phyloP scores from a whole-genome alignment of 2,797 vertebrate genomes.

The Brachymystax lenok region DNA sequence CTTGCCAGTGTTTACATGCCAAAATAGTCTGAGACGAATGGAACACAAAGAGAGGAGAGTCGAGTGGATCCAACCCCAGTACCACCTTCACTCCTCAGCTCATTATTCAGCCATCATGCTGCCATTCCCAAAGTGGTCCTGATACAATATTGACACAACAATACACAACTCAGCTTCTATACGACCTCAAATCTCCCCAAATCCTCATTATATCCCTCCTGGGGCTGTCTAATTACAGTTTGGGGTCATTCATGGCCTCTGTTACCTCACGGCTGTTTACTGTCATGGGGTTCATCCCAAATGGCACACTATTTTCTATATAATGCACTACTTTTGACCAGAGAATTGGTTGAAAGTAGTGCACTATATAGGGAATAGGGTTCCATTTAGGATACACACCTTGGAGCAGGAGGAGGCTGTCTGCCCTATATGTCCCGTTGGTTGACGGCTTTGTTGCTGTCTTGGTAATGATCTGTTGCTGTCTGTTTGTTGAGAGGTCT shows the following conservation, averaged over 20 bases:
- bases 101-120: constrained; percentile 37
- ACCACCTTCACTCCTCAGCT: constrained; percentile 12
- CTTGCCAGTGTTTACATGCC: constrained; percentile 37
- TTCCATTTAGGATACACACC: not conserved
- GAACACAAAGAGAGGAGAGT: not conserved
- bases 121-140: constrained; percentile 5
- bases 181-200: too few relatives aligned
- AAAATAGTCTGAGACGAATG: constrained; percentile 14
- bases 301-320: not conserved
- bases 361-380: too few relatives aligned
- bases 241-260: not conserved
- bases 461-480: too few relatives aligned
- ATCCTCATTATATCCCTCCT: not conserved
- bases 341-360: not conserved
- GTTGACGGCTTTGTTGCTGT: not conserved
- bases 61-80: not conserved
- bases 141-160: constrained; percentile 8
- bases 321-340: not conserved
- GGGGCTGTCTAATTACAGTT: not conserved
- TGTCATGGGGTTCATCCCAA: not conserved
- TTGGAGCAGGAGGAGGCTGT: constrained; percentile 32
- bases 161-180: constrained; percentile 3
- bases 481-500: too few relatives aligned
- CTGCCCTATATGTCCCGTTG: not conserved
- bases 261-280: not conserved